A percentile compares a stretch with the other conserved stretches of the same genome.
Evolutionary conservation across 2,113 vertebrate species (phyloP).

Genomic region (Eulemur rufifrons): DNA sequence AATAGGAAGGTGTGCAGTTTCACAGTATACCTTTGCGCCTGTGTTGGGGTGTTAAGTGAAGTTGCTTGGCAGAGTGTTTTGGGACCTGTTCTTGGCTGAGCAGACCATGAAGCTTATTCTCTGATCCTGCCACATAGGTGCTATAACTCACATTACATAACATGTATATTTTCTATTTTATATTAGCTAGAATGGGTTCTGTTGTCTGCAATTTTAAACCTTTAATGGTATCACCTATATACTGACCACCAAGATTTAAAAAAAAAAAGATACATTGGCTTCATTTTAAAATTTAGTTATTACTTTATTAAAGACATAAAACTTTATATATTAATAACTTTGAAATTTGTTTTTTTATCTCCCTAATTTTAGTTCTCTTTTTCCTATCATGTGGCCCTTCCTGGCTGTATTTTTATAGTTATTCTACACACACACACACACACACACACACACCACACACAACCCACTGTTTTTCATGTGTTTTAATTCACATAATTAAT

Average conservation of each 20-base stretch:
- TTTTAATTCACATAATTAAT: not conserved
- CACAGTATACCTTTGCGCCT: not conserved
- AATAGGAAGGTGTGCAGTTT: not conserved
- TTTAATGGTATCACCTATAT: not conserved
- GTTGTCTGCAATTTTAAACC: not conserved
- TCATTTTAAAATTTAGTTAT: not conserved
- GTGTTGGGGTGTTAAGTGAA: not conserved
- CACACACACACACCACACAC: rapidly evolving
- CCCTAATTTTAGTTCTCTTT: not conserved
- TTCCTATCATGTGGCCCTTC: not conserved
- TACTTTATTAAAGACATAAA: not conserved
- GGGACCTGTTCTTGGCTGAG: not conserved
- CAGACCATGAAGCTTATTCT: not conserved
- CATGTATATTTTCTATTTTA: not conserved
- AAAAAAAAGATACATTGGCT: not conserved
- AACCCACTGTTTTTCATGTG: not conserved
- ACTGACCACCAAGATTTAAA: not conserved
- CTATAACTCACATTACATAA: not conserved
- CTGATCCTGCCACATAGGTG: not conserved
- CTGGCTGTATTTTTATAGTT: not conserved
- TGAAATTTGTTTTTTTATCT: not conserved
- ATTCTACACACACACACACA: not conserved
- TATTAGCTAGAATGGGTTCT: not conserved
- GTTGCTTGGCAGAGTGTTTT: not conserved
- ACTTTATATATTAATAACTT: not conserved